Base-by-base conservation (phyloP, 2,888 invertebrate species). In the Leptura quadrifasciata region DNA sequence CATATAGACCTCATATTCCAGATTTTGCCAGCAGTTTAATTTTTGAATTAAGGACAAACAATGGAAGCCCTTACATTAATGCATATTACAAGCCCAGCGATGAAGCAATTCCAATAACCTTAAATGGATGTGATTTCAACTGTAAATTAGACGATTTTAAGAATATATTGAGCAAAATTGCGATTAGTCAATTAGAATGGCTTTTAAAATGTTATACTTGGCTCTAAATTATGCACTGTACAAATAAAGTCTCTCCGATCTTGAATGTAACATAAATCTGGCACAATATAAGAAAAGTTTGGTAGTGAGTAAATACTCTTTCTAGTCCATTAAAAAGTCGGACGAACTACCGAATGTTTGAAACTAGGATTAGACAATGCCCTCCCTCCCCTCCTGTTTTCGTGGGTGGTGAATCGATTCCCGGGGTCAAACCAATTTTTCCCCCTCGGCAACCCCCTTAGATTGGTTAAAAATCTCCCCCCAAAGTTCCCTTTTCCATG, bases 1-100 rank as follows among this genome's bases (percentile, higher is more conserved):
- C 63, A 8, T 24, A 15, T 47, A 52, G n/a, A 18, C 68, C 52
- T 12, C 60, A 65, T 18, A 54, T 64, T 12, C 76, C 64, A 18
- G 58, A 58, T 10, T 74, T 76, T 27, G 77, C 77, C 18, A 75
- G 74, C 24, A 72, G 68, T 58, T 21, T 75, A 27, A 69, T 72
- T 9, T 72, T 77, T 24, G 77, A 77, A 61, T 64, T 74, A 52
- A 67, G 58, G 18, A 15, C 69, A 20, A 60, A 52, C 12, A 27
- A 27, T 12, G 52, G 55, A 17, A 17, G 4, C 0, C 57, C 39
- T 17, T 74, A 67, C 18, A 31, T 76, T 20, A 70, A 76, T 39
- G 52, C 21, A 39, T 76, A 69, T 17, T 76, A 76, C 20, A 76
- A 70, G 21, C 65, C 58, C 2, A n/a, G 47, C 0, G 54, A 70